These are phyloP conservation scores for Eulithis testata DNA, from an alignment of 2,888 invertebrate genomes.

Conservation along the genomic window DNA sequence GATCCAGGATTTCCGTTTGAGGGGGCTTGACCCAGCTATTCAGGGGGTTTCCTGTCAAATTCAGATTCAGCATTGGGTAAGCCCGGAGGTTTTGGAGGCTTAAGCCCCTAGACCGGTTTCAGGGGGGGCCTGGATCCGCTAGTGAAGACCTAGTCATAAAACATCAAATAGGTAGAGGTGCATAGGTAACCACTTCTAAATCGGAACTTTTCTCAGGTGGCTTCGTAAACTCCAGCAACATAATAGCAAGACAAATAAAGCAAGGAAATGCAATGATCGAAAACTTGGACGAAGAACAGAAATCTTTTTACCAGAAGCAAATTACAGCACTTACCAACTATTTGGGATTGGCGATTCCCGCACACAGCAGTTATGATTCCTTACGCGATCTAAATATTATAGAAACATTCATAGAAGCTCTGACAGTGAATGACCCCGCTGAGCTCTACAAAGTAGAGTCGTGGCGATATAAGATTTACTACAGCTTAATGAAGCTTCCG, in stretches of 20 bases:
- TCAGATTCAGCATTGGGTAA: too few relatives aligned
- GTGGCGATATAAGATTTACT: constrained; percentile 87
- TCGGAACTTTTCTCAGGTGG: constrained; percentile 81
- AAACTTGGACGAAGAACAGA: constrained; percentile 86
- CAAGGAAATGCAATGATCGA: constrained; percentile 87
- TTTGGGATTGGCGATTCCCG: constrained; percentile 72
- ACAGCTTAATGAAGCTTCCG: constrained; percentile 85
- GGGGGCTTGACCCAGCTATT: too few relatives aligned
- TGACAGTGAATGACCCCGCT: constrained; percentile 85
- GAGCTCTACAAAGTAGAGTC: constrained; percentile 88
- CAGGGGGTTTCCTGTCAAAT: too few relatives aligned
- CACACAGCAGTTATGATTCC: constrained; percentile 72
- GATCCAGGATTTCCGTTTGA: too few relatives aligned
- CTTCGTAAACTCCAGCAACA: constrained; percentile 87
- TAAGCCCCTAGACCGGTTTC: too few relatives aligned
- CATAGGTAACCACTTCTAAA: too few relatives aligned
- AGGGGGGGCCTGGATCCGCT: too few relatives aligned
- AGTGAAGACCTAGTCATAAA: too few relatives aligned
- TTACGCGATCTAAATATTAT: constrained; percentile 84
- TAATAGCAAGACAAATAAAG: constrained; percentile 86
- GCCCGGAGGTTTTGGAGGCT: too few relatives aligned
- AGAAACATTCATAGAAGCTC: constrained; percentile 85
- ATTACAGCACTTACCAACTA: constrained; percentile 87
- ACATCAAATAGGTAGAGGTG: too few relatives aligned
- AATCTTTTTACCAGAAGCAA: constrained; percentile 86